Conservation (phyloP, 1,140 invertebrate species). For the Aphis craccivora region DNA sequence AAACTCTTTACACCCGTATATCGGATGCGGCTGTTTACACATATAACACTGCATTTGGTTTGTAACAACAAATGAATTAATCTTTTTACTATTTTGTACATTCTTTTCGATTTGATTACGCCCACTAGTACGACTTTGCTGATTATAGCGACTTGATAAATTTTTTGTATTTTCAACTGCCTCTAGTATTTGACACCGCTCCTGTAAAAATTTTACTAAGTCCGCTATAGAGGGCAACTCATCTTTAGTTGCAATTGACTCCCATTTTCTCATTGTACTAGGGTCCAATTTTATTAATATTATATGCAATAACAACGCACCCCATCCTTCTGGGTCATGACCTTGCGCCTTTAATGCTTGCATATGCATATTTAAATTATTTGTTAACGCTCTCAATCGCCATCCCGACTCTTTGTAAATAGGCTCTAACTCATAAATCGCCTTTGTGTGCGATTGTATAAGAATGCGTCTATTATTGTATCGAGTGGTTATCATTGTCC, state of each 20-base stretch:
- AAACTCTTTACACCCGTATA: neutral
- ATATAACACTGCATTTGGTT: neutral
- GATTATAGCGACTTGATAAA: neutral
- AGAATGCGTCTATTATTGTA: constrained; percentile 2
- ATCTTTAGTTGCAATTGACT: neutral
- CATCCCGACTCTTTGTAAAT: neutral
- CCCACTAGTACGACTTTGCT: neutral
- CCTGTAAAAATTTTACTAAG: neutral
- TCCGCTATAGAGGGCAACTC: neutral
- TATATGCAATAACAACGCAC: neutral
- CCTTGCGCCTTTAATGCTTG: constrained; percentile 8
- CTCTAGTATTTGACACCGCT: neutral
- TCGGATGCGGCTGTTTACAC: neutral
- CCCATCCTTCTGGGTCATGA: neutral
- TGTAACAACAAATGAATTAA: neutral
- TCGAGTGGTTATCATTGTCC: neutral
- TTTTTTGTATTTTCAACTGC: neutral
- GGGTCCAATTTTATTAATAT: neutral
- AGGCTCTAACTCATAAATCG: neutral
- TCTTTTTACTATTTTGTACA: neutral
- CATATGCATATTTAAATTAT: neutral
- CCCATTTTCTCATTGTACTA: neutral
- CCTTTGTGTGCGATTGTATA: neutral
- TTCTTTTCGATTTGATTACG: neutral
- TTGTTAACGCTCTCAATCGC: neutral